Evolutionary conservation across 1,140 invertebrate species (phyloP).

Genomic region (Campoletis sonorensis): DNA sequence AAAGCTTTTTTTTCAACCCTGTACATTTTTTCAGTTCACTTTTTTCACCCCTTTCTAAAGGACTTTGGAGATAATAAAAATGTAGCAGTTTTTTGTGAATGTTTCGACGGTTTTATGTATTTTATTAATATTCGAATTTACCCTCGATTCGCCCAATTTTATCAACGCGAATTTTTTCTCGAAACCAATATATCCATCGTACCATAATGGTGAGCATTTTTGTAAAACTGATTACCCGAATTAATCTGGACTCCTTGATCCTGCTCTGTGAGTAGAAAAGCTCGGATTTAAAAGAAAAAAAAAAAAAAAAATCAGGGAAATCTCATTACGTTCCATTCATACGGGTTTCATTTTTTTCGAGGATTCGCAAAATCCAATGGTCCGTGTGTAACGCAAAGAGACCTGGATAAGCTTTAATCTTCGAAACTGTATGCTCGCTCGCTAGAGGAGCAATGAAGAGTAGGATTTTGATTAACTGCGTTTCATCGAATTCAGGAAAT

Average conservation of each 20-base stretch:
- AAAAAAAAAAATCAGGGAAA: neutral
- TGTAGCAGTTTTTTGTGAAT: too few species aligned
- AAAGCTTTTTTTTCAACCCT: too few species aligned
- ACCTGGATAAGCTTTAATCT: constrained; percentile 17
- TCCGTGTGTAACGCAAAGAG: neutral
- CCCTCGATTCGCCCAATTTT: too few species aligned
- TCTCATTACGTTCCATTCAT: constrained; percentile 1
- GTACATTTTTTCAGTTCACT: too few species aligned
- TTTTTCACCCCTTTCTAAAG: too few species aligned
- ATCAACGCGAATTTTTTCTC: constrained; percentile 1
- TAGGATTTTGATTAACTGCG: neutral
- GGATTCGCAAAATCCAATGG: neutral
- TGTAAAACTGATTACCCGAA: constrained; percentile 36
- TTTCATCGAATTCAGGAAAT: neutral
- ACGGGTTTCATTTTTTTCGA: neutral
- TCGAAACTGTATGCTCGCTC: constrained; percentile 25
- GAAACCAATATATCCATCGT: too few species aligned
- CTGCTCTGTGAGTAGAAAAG: neutral
- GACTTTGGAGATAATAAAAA: too few species aligned
- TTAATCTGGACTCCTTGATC: constrained; percentile 37
- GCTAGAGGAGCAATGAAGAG: neutral
- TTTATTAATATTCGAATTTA: too few species aligned
- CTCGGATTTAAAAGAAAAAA: neutral
- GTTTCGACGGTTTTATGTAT: too few species aligned
- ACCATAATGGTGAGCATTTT: neutral